Percentiles rank a stretch among this genome's conserved stretches.
phyloP scores from a whole-genome alignment of 2,797 vertebrate species.

The Channallabes apus region DNA sequence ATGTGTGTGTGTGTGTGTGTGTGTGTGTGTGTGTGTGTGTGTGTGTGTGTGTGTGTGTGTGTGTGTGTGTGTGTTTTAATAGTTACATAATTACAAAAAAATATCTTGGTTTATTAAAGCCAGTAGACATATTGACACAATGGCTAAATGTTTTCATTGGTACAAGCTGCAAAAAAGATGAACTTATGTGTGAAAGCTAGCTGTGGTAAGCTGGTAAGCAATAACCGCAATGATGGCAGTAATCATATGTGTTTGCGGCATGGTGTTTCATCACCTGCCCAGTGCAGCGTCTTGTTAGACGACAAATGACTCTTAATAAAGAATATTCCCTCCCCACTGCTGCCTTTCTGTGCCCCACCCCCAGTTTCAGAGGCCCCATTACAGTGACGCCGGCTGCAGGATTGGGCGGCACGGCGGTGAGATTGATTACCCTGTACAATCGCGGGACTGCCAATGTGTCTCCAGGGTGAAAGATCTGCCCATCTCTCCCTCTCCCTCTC shows the following conservation, averaged over 20 bases:
- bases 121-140: background rate
- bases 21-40: background rate
- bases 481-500: constrained; percentile 37
- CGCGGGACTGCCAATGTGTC: constrained; percentile 71
- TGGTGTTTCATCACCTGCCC: constrained; percentile 76
- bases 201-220: constrained; percentile 65
- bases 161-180: constrained; percentile 62
- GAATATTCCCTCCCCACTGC: constrained; percentile 61
- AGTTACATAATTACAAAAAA: background rate
- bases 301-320: constrained; percentile 80
- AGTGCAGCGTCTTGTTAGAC: constrained; percentile 73
- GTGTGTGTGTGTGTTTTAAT: background rate
- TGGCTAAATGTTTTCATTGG: constrained; percentile 6
- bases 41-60: background rate
- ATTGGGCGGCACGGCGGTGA: constrained; percentile 66
- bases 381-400: constrained; percentile 53
- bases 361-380: constrained; percentile 66
- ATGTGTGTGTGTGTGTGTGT: background rate
- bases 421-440: constrained; percentile 77
- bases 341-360: constrained; percentile 58
- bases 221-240: constrained; percentile 68
- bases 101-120: background rate
- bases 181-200: constrained; percentile 59
- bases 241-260: constrained; percentile 75
- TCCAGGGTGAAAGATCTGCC: constrained; percentile 67